Evolutionary conservation across 2,888 invertebrate species (phyloP).

Genomic region (Drosophila limbata): DNA sequence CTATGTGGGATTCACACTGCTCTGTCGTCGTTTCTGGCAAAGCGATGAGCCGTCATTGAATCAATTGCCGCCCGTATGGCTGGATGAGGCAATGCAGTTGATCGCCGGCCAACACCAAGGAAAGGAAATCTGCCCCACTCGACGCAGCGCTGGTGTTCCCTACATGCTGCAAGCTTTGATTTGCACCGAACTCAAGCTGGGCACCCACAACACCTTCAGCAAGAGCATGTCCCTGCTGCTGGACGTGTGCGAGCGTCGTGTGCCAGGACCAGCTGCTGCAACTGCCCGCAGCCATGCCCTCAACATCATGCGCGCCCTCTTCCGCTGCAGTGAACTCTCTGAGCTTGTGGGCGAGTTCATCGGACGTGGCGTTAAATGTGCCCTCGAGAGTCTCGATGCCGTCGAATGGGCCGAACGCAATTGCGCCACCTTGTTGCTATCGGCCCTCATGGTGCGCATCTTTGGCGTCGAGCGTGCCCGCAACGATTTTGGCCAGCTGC

Average conservation of each 20-base stretch:
- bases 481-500: slow-evolving; percentile 86
- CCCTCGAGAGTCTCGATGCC: slow-evolving; percentile 91
- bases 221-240: slow-evolving; percentile 87
- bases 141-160: slow-evolving; percentile 97
- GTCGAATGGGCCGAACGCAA: slow-evolving; percentile 93
- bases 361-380: slow-evolving; percentile 89
- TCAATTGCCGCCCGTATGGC: slow-evolving; percentile 88
- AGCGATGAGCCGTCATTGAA: slow-evolving; percentile 86
- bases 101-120: slow-evolving; percentile 83
- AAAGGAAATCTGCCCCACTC: slow-evolving; percentile 90
- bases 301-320: slow-evolving; percentile 93
- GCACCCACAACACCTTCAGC: slow-evolving; percentile 87
- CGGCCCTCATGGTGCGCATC: slow-evolving; percentile 92
- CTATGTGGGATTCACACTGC: slow-evolving; percentile 93
- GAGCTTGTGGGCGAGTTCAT: slow-evolving; percentile 90
- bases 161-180: slow-evolving; percentile 94
- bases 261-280: neutral
- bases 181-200: slow-evolving; percentile 89
- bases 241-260: slow-evolving; percentile 64
- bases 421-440: slow-evolving; percentile 93
- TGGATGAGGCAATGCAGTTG: slow-evolving; percentile 87
- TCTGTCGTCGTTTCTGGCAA: slow-evolving; percentile 88
- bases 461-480: slow-evolving; percentile 93
- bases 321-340: slow-evolving; percentile 91
- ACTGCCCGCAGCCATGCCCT: slow-evolving; percentile 90